Evolutionary conservation across 2,113 vertebrate species (phyloP).

Genomic region (Brienomyrus longianalis): DNA sequence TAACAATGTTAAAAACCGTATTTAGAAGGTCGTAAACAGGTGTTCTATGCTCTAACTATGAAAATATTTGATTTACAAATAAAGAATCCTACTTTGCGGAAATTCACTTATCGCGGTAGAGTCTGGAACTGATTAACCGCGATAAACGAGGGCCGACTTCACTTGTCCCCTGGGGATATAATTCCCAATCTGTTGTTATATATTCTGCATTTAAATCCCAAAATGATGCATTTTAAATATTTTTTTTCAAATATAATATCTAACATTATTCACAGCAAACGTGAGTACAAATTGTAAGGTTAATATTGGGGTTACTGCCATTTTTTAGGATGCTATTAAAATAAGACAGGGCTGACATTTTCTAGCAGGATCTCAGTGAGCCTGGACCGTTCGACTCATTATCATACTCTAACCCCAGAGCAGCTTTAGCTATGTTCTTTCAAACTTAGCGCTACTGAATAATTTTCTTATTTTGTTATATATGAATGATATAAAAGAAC

Average conservation of each 20-base stretch:
- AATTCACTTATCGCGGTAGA: too few relatives aligned
- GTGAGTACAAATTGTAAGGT: neutral
- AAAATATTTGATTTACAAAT: too few relatives aligned
- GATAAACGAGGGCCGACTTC: neutral
- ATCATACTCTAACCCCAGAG: neutral
- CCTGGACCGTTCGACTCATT: neutral
- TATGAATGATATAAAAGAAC: neutral
- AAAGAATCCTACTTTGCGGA: too few relatives aligned
- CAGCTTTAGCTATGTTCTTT: neutral
- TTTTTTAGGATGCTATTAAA: neutral
- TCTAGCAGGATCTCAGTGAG: neutral
- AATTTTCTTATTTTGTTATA: neutral
- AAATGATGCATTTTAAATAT: neutral
- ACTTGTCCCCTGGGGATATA: neutral
- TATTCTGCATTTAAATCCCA: neutral
- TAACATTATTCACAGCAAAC: neutral
- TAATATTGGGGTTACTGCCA: neutral
- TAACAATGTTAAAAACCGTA: too few relatives aligned
- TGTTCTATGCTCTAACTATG: too few relatives aligned
- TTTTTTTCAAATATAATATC: neutral
- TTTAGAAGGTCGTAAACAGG: too few relatives aligned
- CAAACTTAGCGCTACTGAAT: neutral
- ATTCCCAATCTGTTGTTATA: neutral
- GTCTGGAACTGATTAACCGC: too few relatives aligned
- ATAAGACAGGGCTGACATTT: neutral